These are phyloP conservation scores for Euleptes europaea DNA, from an alignment of 2,113 vertebrate species.

Conservation along the genomic window DNA sequence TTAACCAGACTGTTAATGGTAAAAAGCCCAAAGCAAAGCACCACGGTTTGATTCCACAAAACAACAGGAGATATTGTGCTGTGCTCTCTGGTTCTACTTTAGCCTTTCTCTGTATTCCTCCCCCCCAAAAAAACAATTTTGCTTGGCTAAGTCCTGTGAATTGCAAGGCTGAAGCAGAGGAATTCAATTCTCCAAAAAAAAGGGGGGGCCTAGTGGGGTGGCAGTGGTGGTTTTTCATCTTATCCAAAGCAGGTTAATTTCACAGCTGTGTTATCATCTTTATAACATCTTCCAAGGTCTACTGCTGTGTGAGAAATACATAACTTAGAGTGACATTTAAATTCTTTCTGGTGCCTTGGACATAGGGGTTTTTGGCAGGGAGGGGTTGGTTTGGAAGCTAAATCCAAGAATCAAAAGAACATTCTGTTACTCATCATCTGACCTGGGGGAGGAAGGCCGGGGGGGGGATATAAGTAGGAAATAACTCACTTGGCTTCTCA, in stretches of 20 bases:
- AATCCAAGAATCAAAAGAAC: not conserved
- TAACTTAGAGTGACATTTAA: not conserved
- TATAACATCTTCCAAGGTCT: not conserved
- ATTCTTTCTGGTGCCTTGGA: not conserved
- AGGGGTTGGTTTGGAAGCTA: not conserved
- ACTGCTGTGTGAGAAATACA: not conserved
- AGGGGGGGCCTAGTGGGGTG: accelerated
- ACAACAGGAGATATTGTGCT: too few relatives aligned
- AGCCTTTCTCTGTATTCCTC: too few relatives aligned
- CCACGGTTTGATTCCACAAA: too few relatives aligned
- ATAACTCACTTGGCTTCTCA: not conserved
- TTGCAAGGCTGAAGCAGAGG: too few relatives aligned
- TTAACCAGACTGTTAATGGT: not conserved
- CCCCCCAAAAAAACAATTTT: too few relatives aligned
- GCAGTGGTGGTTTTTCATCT: too few relatives aligned
- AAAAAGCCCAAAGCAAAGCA: too few relatives aligned
- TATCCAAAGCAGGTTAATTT: not conserved
- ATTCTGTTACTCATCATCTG: not conserved
- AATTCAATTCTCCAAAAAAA: not conserved
- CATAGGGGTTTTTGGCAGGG: not conserved
- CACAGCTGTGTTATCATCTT: too few relatives aligned
- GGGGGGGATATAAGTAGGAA: too few relatives aligned
- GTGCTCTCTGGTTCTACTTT: too few relatives aligned
- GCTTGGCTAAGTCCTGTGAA: not conserved
- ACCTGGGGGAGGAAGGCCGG: too few relatives aligned